Base-by-base conservation (phyloP, 2,888 invertebrate species). In the Archips crataeganus region DNA sequence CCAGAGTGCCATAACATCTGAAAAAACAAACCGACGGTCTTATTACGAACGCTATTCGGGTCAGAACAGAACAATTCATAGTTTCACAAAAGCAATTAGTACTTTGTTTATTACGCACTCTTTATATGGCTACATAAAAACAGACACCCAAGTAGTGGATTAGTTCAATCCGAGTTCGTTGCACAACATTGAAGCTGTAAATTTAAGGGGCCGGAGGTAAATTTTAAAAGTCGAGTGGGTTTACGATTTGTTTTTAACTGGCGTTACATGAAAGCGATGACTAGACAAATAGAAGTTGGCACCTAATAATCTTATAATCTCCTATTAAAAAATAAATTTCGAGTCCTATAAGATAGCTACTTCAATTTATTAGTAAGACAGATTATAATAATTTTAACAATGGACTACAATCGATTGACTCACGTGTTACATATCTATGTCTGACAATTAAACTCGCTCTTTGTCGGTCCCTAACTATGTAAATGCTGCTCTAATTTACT, bases 71-170 rank as follows among this genome's bases (percentile, higher is more conserved):
- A 77, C 49, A 54, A 64, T 69, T 66, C 66, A 57, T 68, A 75
- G 54, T 73, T 70, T 68, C 59, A 61, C 39, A 74, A 70, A 57
- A 60, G 66, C 75, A 69, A 59, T 67, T 69, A 75, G 76, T 63
- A 83, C 78, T 78, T 82, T 85, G 86, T 92, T 92, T 92, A 91
- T 91, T 87, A 85, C 62, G 65, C 23, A 10, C 87, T 84, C 82
- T 88, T 89, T 87, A 88, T 90, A 85, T 85, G 83, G 82, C 80
- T 82, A 88, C 87, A 92, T 92, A 90, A 92, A 93, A 91, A 85
- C 86, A 92, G 92, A 93, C 93, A 92, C 93, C 93, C 93, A 93
- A 93, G 93, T 89, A 89, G 92, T 88, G 85, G 91, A 93, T 92
- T 90, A 90, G 81, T 87, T 83, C 84, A 85, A 86, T 86, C 85